Evolutionary conservation across 2,888 invertebrate species (phyloP).

Genomic region (Macrophya annulata): DNA sequence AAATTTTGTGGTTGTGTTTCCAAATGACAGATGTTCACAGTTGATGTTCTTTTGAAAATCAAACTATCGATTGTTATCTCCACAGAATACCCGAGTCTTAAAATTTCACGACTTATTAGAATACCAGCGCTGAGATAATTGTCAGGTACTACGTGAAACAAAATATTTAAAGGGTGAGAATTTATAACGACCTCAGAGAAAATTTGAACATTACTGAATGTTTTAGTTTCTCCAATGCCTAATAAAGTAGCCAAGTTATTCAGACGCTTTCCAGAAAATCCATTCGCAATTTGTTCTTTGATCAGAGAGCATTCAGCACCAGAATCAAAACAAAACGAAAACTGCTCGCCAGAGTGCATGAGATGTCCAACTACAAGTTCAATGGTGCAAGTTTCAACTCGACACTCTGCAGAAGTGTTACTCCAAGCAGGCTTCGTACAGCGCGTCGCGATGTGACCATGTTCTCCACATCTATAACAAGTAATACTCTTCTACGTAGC

Average conservation of each 20-base stretch:
- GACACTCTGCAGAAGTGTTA: not conserved
- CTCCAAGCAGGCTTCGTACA: not conserved
- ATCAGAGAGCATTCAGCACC: slow-evolving; percentile 34
- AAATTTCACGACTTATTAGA: not conserved
- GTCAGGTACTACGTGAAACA: slow-evolving; percentile 14
- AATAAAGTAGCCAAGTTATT: not conserved
- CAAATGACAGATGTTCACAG: not conserved
- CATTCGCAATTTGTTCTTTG: not conserved
- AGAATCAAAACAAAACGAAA: slow-evolving; percentile 31
- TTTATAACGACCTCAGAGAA: not conserved
- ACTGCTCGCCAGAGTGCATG: not conserved
- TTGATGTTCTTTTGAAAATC: not conserved
- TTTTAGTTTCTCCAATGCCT: slow-evolving; percentile 46
- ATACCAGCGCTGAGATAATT: not conserved
- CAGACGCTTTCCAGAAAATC: not conserved
- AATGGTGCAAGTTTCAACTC: not conserved
- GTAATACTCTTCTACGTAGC: not conserved
- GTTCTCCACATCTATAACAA: slow-evolving; percentile 7
- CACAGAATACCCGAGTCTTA: not conserved
- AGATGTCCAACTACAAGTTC: not conserved
- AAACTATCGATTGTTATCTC: not conserved
- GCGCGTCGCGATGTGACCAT: not conserved
- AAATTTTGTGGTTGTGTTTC: not conserved
- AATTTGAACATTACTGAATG: not conserved
- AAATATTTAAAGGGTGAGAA: slow-evolving; percentile 74